Base-by-base conservation (phyloP, 2,113 vertebrate genomes). In the Hyaena hyaena region DNA sequence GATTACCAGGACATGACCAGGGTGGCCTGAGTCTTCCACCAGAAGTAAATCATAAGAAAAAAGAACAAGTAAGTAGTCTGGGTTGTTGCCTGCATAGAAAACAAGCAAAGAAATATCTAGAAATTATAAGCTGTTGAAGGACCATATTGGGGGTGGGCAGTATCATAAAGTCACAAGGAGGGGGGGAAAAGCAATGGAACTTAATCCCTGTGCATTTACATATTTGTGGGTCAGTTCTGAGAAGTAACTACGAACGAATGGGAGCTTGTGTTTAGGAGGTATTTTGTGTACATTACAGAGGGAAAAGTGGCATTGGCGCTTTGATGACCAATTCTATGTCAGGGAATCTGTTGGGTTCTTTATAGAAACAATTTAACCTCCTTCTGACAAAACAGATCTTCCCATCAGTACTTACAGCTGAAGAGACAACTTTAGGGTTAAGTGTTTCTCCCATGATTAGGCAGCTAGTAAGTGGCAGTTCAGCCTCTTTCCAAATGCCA, bases 41-140 rank as follows among this genome's bases (percentile, higher is more conserved):
- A 88, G 77, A 55, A 92, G 17, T 80, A 69, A 76, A 93, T 71
- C 48, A 9, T 21, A 76, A 77, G n/a, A 77, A 26, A 76, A 85
- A 95, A 96, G 35, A 95, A 31, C 50, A 74, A 69, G 96, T 90
- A 85, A 95, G 95, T 95, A 73, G 26, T 73, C 71, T 88, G 66
- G 31, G 10, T 86, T 92, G 10, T 89, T 86, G 17, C 97, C 23
- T 76, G 17, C 23, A 4, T 81, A 80, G 28, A n/a, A 43, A 15
- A 12, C 4, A 35, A 92, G 31, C 10, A 83, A 95, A 91, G 19
- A 91, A 84, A 39, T 66, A 58, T 2, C 21, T 65, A 89, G 23
- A 83, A 80, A 90, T 58, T 33, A 5, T 28, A 82, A 35, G 8
- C 4, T 58, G 68, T 84, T 93, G 71, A 17, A 74, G 68, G 53